Evolutionary conservation across 2,888 invertebrate species (phyloP).

Genomic region (Rhingia campestris): DNA sequence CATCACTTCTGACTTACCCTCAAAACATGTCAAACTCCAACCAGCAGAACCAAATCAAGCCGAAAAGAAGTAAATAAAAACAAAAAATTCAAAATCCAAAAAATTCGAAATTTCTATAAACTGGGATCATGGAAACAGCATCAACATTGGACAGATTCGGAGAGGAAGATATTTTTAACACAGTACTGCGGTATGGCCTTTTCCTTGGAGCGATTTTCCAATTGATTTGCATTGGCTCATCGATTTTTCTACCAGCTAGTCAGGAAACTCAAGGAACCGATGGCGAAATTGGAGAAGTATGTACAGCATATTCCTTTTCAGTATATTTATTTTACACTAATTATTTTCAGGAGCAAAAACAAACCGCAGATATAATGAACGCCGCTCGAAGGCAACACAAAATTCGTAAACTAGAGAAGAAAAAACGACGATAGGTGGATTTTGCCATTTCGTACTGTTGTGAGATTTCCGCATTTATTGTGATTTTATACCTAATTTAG

Average conservation of each 20-base stretch:
- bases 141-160: conserved; percentile 79
- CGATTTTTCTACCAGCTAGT: conserved; percentile 88
- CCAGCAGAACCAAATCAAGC: conserved; percentile 1
- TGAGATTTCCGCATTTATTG: conserved; percentile 63
- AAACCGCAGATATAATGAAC: conserved; percentile 71
- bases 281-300: conserved; percentile 75
- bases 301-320: neutral
- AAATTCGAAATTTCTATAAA: neutral
- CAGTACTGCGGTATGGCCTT: conserved; percentile 90
- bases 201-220: conserved; percentile 95
- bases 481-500: conserved; percentile 68
- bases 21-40: neutral
- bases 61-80: neutral
- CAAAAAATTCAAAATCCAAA: conserved; percentile 7
- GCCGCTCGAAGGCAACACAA: conserved; percentile 80
- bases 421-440: conserved; percentile 79
- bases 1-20: neutral
- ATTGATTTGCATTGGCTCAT: conserved; percentile 91
- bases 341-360: conserved; percentile 75
- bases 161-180: conserved; percentile 88
- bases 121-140: conserved; percentile 37
- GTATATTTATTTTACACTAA: too few species aligned
- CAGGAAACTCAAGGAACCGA: conserved; percentile 74
- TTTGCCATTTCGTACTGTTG: neutral
- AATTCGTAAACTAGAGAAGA: conserved; percentile 80